phyloP scores from a whole-genome alignment of 2,797 vertebrate species.

The Botia kubotai region DNA sequence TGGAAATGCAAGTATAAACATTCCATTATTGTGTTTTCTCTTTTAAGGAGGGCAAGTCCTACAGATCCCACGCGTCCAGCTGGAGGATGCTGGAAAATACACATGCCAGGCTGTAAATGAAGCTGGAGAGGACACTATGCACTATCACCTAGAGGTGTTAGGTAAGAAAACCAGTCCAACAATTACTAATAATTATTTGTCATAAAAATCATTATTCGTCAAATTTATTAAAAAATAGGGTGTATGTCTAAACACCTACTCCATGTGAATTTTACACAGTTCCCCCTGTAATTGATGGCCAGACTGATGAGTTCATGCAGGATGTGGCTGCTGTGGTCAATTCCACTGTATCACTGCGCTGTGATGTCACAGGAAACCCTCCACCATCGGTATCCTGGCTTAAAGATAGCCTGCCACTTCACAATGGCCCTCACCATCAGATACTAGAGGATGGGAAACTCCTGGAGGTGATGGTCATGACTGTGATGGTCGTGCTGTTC shows the following conservation, averaged over 20 bases:
- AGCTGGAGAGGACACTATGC: conserved; percentile 85
- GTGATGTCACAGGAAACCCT: conserved; percentile 81
- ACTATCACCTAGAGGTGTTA: conserved; percentile 87
- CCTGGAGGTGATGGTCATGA: conserved; percentile 80
- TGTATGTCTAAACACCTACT: not conserved
- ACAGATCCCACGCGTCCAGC: conserved; percentile 80
- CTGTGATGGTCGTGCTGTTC: not conserved
- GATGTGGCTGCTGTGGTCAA: conserved; percentile 83
- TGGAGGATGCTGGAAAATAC: conserved; percentile 84
- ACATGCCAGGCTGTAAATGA: conserved; percentile 87
- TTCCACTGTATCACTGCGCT: conserved; percentile 79
- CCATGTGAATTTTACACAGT: conserved; percentile 69
- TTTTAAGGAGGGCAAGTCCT: conserved; percentile 86
- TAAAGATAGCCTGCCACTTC: conserved; percentile 79
- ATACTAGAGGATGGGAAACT: conserved; percentile 79
- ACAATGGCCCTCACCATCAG: conserved; percentile 70
- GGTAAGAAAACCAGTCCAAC: conserved; percentile 73
- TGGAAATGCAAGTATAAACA: too few relatives aligned
- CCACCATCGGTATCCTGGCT: conserved; percentile 84
- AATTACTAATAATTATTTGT: not conserved
- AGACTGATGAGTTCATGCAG: conserved; percentile 79
- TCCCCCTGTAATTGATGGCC: conserved; percentile 81
- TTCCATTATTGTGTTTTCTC: not conserved
- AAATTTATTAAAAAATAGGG: not conserved
- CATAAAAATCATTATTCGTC: too few relatives aligned